Evolutionary conservation across 2,888 invertebrate species (phyloP).

Genomic region (Serrognathus titanus): DNA sequence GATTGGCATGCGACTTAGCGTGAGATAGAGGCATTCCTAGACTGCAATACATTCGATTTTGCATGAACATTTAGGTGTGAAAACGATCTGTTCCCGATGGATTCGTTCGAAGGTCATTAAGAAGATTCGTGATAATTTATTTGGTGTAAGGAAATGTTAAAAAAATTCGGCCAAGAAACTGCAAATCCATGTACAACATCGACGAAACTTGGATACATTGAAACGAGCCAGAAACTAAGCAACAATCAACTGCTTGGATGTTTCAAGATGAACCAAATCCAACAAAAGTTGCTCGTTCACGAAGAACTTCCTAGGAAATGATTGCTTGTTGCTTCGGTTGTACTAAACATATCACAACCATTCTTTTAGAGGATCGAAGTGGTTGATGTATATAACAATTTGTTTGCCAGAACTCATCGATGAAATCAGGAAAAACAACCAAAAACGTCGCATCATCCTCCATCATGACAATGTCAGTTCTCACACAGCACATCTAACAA

Average conservation of each 20-base stretch:
- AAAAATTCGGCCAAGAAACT: not conserved
- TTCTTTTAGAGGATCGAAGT: too few species aligned
- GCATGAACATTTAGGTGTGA: not conserved
- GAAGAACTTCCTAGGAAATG: not conserved
- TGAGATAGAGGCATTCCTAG: not conserved
- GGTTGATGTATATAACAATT: slow-evolving; percentile 25
- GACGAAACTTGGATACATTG: not conserved
- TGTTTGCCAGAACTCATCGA: slow-evolving; percentile 27
- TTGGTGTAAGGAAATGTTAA: too few species aligned
- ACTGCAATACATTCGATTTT: not conserved
- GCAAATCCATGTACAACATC: not conserved
- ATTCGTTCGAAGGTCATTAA: too few species aligned
- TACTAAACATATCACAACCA: too few species aligned
- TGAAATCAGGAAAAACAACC: slow-evolving; percentile 34
- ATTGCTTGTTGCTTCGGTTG: too few species aligned
- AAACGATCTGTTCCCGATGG: not conserved
- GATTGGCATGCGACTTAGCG: not conserved
- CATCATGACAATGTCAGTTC: too few species aligned
- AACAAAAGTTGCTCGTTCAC: not conserved
- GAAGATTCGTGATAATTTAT: too few species aligned
- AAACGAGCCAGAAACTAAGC: not conserved
- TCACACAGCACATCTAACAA: not conserved
- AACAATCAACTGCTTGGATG: not conserved
- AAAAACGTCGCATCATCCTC: slow-evolving; percentile 10
- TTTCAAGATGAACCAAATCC: not conserved